phyloP scores from a whole-genome alignment of 2,888 invertebrate species.

The Phytoseiulus persimilis region DNA sequence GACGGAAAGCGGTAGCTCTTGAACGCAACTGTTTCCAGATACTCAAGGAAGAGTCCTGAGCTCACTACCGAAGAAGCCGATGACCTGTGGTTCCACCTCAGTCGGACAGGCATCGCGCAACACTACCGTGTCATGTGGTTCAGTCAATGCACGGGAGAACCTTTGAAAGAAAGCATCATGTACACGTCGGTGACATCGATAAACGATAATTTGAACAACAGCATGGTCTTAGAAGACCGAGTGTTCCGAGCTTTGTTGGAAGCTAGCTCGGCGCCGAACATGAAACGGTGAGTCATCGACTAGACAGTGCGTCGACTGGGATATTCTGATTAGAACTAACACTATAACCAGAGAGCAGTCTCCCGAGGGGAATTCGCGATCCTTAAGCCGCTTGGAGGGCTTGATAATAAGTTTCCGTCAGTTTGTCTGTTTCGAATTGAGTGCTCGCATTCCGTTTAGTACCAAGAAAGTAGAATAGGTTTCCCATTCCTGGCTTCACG shows the following conservation, averaged over 20 bases:
- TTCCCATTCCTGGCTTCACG: background rate
- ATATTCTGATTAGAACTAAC: background rate
- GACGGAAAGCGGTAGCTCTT: background rate
- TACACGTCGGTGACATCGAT: conserved; percentile 25
- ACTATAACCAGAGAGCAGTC: background rate
- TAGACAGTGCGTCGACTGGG: background rate
- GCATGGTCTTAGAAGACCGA: background rate
- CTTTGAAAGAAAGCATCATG: conserved; percentile 18
- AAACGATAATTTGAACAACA: conserved; percentile 11
- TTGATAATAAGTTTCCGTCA: background rate
- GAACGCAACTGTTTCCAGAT: background rate
- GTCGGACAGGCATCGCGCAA: conserved; percentile 41
- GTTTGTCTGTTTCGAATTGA: background rate
- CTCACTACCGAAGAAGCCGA: conserved; percentile 48
- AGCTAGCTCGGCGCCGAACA: conserved; percentile 24
- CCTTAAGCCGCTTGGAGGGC: background rate
- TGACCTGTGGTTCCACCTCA: conserved; percentile 50
- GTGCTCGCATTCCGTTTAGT: background rate
- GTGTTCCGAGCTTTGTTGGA: conserved; percentile 28
- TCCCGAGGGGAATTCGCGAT: background rate
- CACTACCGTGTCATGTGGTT: conserved; percentile 19
- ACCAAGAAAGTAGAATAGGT: background rate
- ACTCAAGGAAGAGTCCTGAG: conserved; percentile 40
- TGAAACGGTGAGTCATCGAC: conserved; percentile 19
- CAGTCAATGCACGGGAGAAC: conserved; percentile 20